A percentile compares a stretch with the other conserved stretches of the same genome.
These are phyloP conservation scores for Drosophila melanica DNA, from an alignment of 1,140 invertebrate genomes.

Conservation along the genomic window DNA sequence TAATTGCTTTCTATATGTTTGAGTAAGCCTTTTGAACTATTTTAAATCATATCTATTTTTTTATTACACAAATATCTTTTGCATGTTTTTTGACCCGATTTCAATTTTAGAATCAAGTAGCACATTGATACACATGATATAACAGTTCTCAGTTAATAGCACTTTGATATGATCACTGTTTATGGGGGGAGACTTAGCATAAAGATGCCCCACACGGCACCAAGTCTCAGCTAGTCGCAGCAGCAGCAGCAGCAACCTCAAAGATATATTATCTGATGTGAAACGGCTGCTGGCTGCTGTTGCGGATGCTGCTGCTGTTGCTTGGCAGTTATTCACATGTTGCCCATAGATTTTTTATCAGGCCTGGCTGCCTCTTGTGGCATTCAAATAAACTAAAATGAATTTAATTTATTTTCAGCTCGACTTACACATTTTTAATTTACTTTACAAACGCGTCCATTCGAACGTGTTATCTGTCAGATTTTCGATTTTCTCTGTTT, in stretches of 20 bases:
- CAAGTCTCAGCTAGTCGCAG: constrained; percentile 18
- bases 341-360: constrained; percentile 37
- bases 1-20: neutral
- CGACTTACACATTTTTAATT: constrained; percentile 50
- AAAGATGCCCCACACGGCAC: constrained; percentile 4
- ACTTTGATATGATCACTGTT: constrained; percentile 12
- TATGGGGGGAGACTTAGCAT: neutral
- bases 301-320: constrained; percentile 27
- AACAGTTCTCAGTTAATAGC: constrained; percentile 18
- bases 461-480: constrained; percentile 57
- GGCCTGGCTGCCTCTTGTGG: constrained; percentile 21
- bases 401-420: constrained; percentile 65
- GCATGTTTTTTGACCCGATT: neutral
- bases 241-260: constrained; percentile 27
- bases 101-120: constrained; percentile 17
- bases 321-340: neutral
- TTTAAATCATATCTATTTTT: neutral
- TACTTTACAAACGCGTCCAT: constrained; percentile 21
- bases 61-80: neutral
- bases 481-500: constrained; percentile 49
- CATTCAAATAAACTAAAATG: constrained; percentile 57
- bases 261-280: constrained; percentile 67
- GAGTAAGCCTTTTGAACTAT: neutral
- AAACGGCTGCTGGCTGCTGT: constrained; percentile 40
- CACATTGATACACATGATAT: constrained; percentile 15